These are phyloP conservation scores for Rhopalosiphum nymphaeae DNA, from an alignment of 2,888 invertebrate species.

Conservation along the genomic window DNA sequence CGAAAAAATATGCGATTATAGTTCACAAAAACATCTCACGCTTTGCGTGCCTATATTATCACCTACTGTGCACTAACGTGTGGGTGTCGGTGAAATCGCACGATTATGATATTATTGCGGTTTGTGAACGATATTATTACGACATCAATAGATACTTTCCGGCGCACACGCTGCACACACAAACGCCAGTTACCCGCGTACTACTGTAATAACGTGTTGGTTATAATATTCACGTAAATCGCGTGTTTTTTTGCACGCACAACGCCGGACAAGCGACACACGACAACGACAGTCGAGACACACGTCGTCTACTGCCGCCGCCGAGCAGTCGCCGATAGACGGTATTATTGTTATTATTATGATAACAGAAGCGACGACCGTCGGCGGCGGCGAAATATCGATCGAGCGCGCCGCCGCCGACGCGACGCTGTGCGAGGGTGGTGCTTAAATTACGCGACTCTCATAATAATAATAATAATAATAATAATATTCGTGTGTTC, in stretches of 20 bases:
- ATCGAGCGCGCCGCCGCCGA: not conserved
- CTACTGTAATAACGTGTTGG: no score
- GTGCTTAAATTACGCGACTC: not conserved
- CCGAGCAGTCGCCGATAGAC: not conserved
- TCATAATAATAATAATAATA: not conserved
- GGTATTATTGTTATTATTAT: not conserved
- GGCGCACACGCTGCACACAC: no score
- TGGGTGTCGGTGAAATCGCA: no score
- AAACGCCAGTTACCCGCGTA: no score
- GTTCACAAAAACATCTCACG: not conserved
- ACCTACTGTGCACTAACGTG: no score
- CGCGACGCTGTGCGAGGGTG: not conserved
- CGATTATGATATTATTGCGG: no score
- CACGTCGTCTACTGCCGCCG: not conserved
- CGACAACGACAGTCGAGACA: not conserved
- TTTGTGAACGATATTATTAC: no score
- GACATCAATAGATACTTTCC: no score
- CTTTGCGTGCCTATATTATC: no score
- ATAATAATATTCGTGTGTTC: not conserved
- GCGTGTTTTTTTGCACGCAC: not conserved
- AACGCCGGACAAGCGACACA: not conserved
- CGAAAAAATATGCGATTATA: not conserved
- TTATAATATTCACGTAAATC: not conserved
- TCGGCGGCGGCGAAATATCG: slow-evolving; percentile 35
- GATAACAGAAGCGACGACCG: not conserved